Conservation (phyloP, 2,797 vertebrate species). For the Kryptolebias ocellatus region DNA sequence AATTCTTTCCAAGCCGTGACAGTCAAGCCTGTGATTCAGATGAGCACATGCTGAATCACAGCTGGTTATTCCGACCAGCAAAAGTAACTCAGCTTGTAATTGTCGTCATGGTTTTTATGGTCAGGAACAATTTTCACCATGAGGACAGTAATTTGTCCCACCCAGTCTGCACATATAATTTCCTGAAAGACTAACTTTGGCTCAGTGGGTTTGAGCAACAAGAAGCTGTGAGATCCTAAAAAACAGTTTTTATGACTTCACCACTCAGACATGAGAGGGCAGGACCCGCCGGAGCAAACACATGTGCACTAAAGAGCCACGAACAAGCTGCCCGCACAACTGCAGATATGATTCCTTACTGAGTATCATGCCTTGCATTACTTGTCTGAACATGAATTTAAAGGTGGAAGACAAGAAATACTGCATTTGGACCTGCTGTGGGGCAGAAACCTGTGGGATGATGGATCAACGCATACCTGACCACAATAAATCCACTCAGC, state of each 20-base stretch:
- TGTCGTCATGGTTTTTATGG: neutral
- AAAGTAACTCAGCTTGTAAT: neutral
- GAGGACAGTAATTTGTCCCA: slow-evolving; percentile 14
- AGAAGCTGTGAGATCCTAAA: slow-evolving; percentile 35
- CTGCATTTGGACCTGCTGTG: neutral
- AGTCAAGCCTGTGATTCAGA: slow-evolving; percentile 4
- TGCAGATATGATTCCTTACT: neutral
- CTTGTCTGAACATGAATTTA: neutral
- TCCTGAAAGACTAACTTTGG: slow-evolving; percentile 26
- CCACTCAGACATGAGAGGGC: slow-evolving; percentile 58
- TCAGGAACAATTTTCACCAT: neutral
- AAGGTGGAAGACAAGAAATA: neutral
- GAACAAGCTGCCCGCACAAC: slow-evolving; percentile 23
- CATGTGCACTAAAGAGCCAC: slow-evolving; percentile 34
- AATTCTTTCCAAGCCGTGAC: neutral
- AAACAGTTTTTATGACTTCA: slow-evolving; percentile 70
- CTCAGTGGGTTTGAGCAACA: slow-evolving; percentile 17
- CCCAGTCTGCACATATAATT: slow-evolving; percentile 6
- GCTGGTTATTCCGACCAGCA: neutral
- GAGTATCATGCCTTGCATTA: neutral
- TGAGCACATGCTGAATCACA: neutral
- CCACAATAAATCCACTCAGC: neutral
- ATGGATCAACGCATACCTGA: neutral
- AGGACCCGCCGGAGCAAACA: slow-evolving; percentile 60
- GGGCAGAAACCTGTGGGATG: neutral